Evolutionary conservation across 2,797 vertebrate species (phyloP), one percentile per base, ranked within the genome.

Genomic region (Trichosurus vulpecula): DNA sequence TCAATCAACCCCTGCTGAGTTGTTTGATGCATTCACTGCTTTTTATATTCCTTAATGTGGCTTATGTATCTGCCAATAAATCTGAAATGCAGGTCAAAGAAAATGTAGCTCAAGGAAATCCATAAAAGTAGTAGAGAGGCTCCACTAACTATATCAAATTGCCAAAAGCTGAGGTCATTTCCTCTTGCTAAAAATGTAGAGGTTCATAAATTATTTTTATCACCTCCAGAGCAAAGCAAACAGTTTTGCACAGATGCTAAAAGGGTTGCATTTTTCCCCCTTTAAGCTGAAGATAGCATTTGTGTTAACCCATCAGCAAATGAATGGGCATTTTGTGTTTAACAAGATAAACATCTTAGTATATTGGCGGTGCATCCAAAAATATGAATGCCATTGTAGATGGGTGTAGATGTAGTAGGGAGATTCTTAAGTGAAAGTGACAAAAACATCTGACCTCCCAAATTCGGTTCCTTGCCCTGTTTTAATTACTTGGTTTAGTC

Each of bases 21-120:
- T 92, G 96, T 97, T 98, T 95, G 51, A 97, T 97, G 97, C 98
- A 98, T 98, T 98, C 98, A 91, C 97, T 98, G 98, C 98, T 98
- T 98, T 98, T 98, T 98, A 98, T 97, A 96, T 98, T 98, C 98
- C 98, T 98, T 98, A 98, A 98, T 98, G 97, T 98, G 97, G 98
- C 98, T 99, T 98, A 98, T 97, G 98, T 98, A 98, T 98, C 98
- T 98, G 98, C 98, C 98, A 98, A 98, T 99, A 99, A 98, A 98
- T 98, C 98, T 98, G 97, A 98, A 98, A 98, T 97, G 97, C 98
- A 98, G 98, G 98, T 98, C 98, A 98, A 98, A 98, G 98, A 98
- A 98, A 98, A 97, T 98, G 98, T 97, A 98, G 97, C 98, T 98
- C 98, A 98, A 98, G 97, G 98, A 98, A 98, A 98, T 98, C 98